A percentile compares a stretch with the other conserved stretches of the same genome.
Evolutionary conservation across 92 coral and sea anemone species (phyloP).

Genomic region (Zoanthus solanderi): DNA sequence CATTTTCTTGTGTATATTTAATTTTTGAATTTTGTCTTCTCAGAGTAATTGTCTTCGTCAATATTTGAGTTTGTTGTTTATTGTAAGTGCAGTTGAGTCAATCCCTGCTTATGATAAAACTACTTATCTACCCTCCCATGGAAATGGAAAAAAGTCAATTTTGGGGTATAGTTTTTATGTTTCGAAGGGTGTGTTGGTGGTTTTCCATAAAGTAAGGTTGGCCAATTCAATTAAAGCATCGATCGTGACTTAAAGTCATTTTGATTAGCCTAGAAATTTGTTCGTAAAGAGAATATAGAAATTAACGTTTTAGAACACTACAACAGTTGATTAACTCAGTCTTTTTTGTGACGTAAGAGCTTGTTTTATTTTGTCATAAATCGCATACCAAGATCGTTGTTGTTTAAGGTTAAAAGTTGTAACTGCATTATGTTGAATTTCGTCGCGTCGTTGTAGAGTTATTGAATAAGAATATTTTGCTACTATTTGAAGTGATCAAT

Average conservation of each 20-base stretch:
- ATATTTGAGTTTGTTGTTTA: not conserved
- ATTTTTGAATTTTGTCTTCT: conserved; percentile 54
- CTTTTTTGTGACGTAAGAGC: not conserved
- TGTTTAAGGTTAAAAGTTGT: not conserved
- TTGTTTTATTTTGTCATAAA: not conserved
- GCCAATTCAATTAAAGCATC: not conserved
- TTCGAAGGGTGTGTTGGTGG: too few species aligned
- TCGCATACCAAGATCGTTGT: not conserved
- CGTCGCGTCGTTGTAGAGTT: not conserved
- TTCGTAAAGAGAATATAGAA: not conserved
- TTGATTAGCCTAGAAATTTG: not conserved
- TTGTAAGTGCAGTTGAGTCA: not conserved
- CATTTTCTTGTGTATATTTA: conserved; percentile 50
- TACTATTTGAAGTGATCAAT: not conserved
- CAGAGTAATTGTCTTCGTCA: not conserved
- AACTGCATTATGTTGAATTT: not conserved
- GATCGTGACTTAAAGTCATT: not conserved
- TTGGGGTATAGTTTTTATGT: too few species aligned
- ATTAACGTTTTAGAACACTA: not conserved
- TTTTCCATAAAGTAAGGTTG: too few species aligned
- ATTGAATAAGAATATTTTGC: conserved; percentile 9
- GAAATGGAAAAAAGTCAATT: too few species aligned
- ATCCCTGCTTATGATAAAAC: too few species aligned
- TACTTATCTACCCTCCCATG: too few species aligned
- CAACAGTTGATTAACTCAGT: not conserved